Evolutionary conservation across 2,113 vertebrate genomes (phyloP).

Genomic region (Hippolais icterina): DNA sequence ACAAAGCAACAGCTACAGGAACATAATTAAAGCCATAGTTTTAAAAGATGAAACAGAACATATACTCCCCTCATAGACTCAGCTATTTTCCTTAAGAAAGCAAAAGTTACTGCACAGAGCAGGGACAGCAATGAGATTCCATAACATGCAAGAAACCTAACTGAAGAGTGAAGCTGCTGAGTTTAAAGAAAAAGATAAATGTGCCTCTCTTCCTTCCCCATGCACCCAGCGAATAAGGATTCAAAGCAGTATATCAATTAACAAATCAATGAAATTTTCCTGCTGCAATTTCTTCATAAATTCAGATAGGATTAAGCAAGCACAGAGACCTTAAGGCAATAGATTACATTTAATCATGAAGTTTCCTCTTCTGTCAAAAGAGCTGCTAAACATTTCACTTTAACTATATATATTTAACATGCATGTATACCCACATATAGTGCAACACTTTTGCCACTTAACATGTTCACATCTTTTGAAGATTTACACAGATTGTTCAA

Average conservation of each 20-base stretch:
- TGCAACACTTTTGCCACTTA: neutral
- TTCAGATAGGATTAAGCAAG: constrained; percentile 34
- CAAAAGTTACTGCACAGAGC: neutral
- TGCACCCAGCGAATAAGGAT: constrained; percentile 33
- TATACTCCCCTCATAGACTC: neutral
- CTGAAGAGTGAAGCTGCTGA: constrained; percentile 7
- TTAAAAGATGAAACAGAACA: constrained; percentile 4
- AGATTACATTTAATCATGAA: constrained; percentile 6
- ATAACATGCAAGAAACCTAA: neutral
- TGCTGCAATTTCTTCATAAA: constrained; percentile 38
- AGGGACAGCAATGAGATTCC: neutral
- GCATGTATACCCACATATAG: neutral
- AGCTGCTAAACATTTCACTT: neutral
- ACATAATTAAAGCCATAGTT: constrained; percentile 34
- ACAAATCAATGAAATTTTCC: constrained; percentile 27
- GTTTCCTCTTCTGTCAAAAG: constrained; percentile 37
- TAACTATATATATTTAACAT: neutral
- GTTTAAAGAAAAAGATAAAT: constrained; percentile 60
- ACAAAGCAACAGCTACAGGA: constrained; percentile 15
- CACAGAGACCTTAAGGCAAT: neutral
- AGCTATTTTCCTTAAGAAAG: neutral
- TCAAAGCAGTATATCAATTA: constrained; percentile 64
- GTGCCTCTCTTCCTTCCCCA: neutral
- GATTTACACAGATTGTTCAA: neutral
- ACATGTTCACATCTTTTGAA: neutral